Conservation (phyloP, 2,113 vertebrate species). For the Alethe diademata region DNA sequence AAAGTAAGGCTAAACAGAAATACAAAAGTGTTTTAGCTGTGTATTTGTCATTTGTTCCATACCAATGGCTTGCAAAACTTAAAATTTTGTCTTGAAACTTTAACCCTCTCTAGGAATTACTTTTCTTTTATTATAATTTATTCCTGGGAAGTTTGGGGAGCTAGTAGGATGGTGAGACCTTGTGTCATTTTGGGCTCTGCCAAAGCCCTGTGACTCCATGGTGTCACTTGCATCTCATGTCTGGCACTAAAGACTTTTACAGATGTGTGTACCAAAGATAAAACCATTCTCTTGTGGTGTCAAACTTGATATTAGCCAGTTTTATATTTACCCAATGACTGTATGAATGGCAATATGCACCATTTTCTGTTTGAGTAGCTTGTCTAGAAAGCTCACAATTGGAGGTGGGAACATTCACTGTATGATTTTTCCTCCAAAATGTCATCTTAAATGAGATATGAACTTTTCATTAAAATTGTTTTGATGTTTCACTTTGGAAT, state of each 20-base stretch:
- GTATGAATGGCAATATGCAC: neutral
- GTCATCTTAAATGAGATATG: neutral
- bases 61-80: neutral
- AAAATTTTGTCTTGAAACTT: neutral
- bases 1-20: neutral
- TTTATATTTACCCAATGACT: neutral
- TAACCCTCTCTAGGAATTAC: neutral
- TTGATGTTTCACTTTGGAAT: neutral
- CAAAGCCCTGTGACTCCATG: rapidly evolving
- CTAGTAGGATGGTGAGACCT: neutral
- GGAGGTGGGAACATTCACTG: neutral
- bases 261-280: neutral
- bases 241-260: neutral
- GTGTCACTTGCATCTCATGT: neutral
- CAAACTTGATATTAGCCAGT: neutral
- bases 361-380: neutral
- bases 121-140: neutral
- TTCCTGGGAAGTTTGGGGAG: neutral
- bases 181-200: neutral
- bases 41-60: neutral
- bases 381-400: neutral
- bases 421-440: neutral
- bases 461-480: neutral
- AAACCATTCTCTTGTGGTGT: neutral
- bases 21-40: neutral